These are phyloP conservation scores for Campylorhamphus procurvoides DNA, from an alignment of 2,113 vertebrate genomes.

Conservation along the genomic window DNA sequence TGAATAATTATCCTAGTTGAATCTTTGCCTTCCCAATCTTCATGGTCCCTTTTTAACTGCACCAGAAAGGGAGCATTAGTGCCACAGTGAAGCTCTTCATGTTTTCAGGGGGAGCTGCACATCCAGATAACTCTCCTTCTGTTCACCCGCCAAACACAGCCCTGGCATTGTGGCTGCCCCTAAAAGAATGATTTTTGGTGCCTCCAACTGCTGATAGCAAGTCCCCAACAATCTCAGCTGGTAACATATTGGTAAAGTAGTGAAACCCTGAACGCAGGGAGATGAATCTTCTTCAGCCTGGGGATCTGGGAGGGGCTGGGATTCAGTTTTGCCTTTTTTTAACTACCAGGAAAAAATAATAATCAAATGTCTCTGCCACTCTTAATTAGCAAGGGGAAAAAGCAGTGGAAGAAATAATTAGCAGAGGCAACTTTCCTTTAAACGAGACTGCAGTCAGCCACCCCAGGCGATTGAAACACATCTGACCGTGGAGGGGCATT, in stretches of 20 bases:
- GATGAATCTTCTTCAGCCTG: neutral
- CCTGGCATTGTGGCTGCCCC: neutral
- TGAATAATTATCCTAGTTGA: neutral
- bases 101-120: neutral
- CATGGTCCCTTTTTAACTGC: neutral
- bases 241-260: neutral
- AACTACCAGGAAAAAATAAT: neutral
- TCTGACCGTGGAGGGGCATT: neutral
- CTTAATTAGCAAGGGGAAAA: neutral
- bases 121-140: neutral
- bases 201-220: neutral
- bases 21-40: neutral
- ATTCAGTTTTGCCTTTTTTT: neutral
- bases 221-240: neutral
- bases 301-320: neutral
- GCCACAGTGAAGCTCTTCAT: neutral
- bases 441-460: neutral
- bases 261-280: neutral
- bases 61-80: neutral
- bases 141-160: neutral
- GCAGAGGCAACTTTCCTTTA: neutral
- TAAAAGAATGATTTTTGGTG: neutral
- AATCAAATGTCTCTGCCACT: neutral
- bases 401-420: constrained; percentile 13
- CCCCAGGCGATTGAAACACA: neutral